Evolutionary conservation across 2,888 invertebrate genomes (phyloP), one percentile per base, ranked within the genome.

Genomic region (Drosophila limbata): DNA sequence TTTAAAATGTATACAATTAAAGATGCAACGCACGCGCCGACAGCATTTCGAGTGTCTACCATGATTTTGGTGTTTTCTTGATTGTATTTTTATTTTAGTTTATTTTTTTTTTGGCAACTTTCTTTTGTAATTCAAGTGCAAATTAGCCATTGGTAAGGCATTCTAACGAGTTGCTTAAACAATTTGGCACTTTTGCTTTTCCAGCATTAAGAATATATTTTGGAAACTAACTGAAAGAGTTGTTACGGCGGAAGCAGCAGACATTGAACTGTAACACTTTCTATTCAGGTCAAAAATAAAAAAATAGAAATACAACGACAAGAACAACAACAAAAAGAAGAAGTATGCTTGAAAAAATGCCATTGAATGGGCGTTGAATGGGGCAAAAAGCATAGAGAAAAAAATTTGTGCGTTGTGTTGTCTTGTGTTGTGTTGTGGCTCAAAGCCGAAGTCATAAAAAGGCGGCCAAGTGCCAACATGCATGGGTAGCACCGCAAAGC

Each of bases 221-320:
- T 42, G 60, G 15, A 31, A 28, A 35, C 17, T 42, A 42, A 35
- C 19, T 17, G 40, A 33, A 33, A 6, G 8, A 17, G 19, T 44
- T 56, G 44, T 33, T 21, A 11, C 75, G 44, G 17, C 76, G 79
- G 76, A 79, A 70, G 84, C 64, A 35, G 45, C 77, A 85, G 76
- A 88, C 87, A 90, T 86, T 89, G 90, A 87, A 87, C 90, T 87
- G 87, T 87, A 87, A 90, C 87, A 87, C 90, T 87, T 87, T 87
- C 87, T 77, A 87, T 89, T 89, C 65, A 37, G 89, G 89, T 76
- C 84, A 88, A 64, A 45, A 77, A 48, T 71, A 69, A 66, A 69
- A 69, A 52, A 72, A 68, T 73, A 62, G 59, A 42, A 47, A 60
- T 5, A 25, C 25, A 25, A 25, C 25, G 6, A 25, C 5, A 48